Evolutionary conservation across 1,140 invertebrate genomes (phyloP).

Genomic region (Magallana gigas): DNA sequence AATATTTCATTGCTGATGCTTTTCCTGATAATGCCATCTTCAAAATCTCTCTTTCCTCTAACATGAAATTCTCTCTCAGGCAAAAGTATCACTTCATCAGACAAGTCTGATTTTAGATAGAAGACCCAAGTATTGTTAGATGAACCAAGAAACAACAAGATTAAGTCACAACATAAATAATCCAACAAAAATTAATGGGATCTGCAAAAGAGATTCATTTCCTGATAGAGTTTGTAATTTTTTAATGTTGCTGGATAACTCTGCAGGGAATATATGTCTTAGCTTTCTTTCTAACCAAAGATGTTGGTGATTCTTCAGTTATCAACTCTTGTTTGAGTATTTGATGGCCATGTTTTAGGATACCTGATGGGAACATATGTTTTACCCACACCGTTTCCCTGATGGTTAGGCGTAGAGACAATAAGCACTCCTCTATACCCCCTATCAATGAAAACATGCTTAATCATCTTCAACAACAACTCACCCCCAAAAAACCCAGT

Average conservation of each 20-base stretch:
- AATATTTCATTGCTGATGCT: slow-evolving; percentile 26
- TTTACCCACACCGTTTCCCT: background rate
- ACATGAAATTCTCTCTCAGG: background rate
- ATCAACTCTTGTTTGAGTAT: slow-evolving; percentile 29
- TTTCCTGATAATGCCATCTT: slow-evolving; percentile 23
- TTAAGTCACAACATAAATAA: slow-evolving; percentile 35
- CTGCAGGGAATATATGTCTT: background rate
- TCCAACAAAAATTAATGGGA: slow-evolving; percentile 17
- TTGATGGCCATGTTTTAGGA: slow-evolving; percentile 36
- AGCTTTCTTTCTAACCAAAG: background rate
- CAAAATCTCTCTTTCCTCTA: background rate
- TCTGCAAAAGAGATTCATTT: slow-evolving; percentile 35
- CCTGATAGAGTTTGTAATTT: slow-evolving; percentile 13
- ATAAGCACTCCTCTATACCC: slow-evolving; percentile 19
- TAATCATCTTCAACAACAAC: slow-evolving; percentile 26
- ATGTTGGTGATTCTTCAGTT: slow-evolving; percentile 1
- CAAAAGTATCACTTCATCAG: slow-evolving; percentile 21
- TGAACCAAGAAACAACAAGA: background rate
- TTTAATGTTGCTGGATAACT: slow-evolving; percentile 21
- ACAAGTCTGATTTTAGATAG: slow-evolving; percentile 1
- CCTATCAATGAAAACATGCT: background rate
- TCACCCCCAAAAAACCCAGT: slow-evolving; percentile 11
- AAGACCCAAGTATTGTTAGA: slow-evolving; percentile 17
- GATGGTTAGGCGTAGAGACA: background rate
- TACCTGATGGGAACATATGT: slow-evolving; percentile 34